phyloP scores from a whole-genome alignment of 2,113 vertebrate species.

The Corythoichthys haematopterus region DNA sequence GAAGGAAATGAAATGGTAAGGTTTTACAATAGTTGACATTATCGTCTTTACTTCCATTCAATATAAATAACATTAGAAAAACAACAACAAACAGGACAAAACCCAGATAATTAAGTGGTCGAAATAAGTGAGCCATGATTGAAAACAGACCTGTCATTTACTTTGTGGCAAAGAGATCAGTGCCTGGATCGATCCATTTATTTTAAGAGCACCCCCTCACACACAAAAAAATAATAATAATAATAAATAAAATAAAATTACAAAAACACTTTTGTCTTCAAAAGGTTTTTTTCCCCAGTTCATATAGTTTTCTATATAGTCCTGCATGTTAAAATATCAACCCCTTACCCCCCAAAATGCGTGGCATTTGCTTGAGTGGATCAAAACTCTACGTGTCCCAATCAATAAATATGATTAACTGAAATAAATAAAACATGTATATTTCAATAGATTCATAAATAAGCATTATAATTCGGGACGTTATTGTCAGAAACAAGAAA shows the following conservation, averaged over 20 bases:
- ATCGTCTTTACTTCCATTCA: neutral
- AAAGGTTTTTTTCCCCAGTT: neutral
- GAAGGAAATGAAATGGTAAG: neutral
- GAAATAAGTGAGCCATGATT: neutral
- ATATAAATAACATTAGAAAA: neutral
- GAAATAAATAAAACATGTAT: neutral
- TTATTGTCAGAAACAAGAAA: neutral
- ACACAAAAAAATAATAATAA: no score
- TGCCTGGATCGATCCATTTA: neutral
- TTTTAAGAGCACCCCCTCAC: neutral
- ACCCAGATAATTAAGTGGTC: neutral
- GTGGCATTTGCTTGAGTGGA: neutral
- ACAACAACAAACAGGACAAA: neutral
- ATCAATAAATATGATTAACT: neutral
- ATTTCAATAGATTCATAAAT: conserved; percentile 7
- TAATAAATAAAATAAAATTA: no score
- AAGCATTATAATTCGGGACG: neutral
- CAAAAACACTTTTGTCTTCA: neutral
- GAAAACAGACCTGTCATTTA: neutral
- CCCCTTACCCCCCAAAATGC: neutral
- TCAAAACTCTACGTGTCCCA: neutral
- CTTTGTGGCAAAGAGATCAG: neutral
- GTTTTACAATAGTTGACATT: neutral
- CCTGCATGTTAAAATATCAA: neutral
- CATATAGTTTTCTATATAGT: neutral